A percentile compares a stretch with the other conserved stretches of the same genome.
Conservation (phyloP, 1,140 invertebrate species). For the Holcopasites calliopsidis region DNA sequence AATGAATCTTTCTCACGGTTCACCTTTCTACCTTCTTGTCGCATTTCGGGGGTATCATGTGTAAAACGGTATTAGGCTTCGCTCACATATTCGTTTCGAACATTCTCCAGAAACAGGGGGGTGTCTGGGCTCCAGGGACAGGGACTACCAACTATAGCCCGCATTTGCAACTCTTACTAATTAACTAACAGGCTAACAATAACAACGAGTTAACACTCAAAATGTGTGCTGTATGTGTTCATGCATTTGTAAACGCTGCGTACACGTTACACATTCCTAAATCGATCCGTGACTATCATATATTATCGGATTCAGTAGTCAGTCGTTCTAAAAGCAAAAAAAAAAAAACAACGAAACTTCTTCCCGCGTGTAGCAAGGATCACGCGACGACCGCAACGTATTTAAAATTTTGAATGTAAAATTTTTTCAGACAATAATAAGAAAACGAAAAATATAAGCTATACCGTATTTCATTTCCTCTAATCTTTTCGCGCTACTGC, state of each 20-base stretch:
- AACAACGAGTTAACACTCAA: constrained; percentile 80
- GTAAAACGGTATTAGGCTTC: constrained; percentile 69
- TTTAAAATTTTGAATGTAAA: constrained; percentile 34
- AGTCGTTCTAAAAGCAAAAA: constrained; percentile 59
- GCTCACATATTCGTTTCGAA: constrained; percentile 62
- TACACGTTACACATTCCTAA: constrained; percentile 73
- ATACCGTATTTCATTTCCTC: constrained; percentile 32
- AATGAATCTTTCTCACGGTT: constrained; percentile 54
- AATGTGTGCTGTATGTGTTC: constrained; percentile 76
- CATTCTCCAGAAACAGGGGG: constrained; percentile 80
- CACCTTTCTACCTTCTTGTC: constrained; percentile 55
- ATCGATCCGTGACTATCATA: constrained; percentile 77
- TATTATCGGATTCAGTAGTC: constrained; percentile 74
- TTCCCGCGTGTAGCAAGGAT: neutral
- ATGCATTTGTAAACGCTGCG: constrained; percentile 74
- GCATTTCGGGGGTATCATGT: constrained; percentile 69
- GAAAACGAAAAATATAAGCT: constrained; percentile 35
- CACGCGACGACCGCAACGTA: constrained; percentile 5
- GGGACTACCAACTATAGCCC: constrained; percentile 80
- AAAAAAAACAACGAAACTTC: constrained; percentile 3
- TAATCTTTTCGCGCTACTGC: constrained; percentile 31
- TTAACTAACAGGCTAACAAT: constrained; percentile 81
- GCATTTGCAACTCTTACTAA: constrained; percentile 81
- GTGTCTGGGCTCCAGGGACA: constrained; percentile 80
- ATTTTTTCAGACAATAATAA: constrained; percentile 13